Evolutionary conservation across 2,888 invertebrate species (phyloP).

Genomic region (Cepaea hortensis): DNA sequence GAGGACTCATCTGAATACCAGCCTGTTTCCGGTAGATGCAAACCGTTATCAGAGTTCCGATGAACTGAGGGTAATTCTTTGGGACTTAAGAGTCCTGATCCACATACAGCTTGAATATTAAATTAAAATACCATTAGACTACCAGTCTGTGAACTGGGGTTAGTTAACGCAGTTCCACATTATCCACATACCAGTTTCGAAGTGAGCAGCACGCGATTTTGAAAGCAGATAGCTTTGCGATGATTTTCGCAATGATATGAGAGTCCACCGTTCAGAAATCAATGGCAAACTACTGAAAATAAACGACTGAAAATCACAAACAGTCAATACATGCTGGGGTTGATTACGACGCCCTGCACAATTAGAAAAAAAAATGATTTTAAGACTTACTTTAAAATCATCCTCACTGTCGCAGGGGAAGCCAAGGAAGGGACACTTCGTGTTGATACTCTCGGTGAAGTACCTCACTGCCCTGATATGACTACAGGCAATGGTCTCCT

Average conservation of each 20-base stretch:
- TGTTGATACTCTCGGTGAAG: slow-evolving; percentile 59
- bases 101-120: neutral
- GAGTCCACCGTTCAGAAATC: too few relatives aligned
- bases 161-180: neutral
- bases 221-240: too few relatives aligned
- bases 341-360: neutral
- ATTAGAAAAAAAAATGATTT: neutral
- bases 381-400: slow-evolving; percentile 53
- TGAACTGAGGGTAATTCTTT: neutral
- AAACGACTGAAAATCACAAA: neutral
- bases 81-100: neutral
- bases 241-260: too few relatives aligned
- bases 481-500: slow-evolving; percentile 54
- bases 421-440: slow-evolving; percentile 56
- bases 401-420: slow-evolving; percentile 53
- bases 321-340: neutral
- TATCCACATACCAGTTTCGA: neutral
- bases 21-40: too few relatives aligned
- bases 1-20: too few relatives aligned
- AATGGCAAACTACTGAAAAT: neutral
- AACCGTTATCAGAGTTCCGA: too few relatives aligned
- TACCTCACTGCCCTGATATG: slow-evolving; percentile 54
- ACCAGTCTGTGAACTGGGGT: neutral
- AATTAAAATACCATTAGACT: neutral
- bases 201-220: too few relatives aligned